Evolutionary conservation across 2,113 vertebrate species (phyloP).

Genomic region (Aspidoscelis tigris): DNA sequence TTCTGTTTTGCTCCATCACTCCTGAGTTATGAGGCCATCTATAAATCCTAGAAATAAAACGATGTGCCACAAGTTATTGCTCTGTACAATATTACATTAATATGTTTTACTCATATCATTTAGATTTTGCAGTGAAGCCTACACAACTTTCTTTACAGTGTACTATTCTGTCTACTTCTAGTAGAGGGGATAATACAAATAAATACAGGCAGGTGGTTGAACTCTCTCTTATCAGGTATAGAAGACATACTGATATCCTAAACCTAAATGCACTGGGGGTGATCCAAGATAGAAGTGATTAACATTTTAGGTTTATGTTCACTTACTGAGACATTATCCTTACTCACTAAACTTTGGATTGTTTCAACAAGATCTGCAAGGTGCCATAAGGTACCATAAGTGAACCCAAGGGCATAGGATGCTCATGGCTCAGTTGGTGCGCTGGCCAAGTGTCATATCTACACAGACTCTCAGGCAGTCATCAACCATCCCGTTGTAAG

Average conservation of each 20-base stretch:
- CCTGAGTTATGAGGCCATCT: conserved; percentile 38
- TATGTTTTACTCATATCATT: conserved; percentile 27
- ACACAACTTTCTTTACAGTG: conserved; percentile 22
- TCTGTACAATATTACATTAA: conserved; percentile 37
- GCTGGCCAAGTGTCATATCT: too few species aligned
- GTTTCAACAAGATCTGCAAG: too few species aligned
- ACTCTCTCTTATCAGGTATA: not conserved
- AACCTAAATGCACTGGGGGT: not conserved
- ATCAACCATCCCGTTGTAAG: too few species aligned
- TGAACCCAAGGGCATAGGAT: too few species aligned
- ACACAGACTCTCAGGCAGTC: too few species aligned
- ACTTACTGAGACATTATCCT: not conserved
- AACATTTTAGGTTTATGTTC: not conserved
- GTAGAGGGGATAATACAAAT: not conserved
- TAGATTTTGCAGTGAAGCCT: conserved; percentile 20
- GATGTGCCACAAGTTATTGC: not conserved
- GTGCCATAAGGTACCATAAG: too few species aligned
- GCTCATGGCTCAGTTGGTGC: too few species aligned
- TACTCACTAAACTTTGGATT: too few species aligned
- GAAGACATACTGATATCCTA: not conserved
- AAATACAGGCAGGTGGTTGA: conserved; percentile 4
- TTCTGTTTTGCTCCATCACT: conserved; percentile 50
- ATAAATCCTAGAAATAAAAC: conserved; percentile 51
- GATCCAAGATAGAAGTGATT: not conserved
- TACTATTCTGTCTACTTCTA: not conserved